Evolutionary conservation across 2,888 invertebrate genomes (phyloP).

Genomic region (Acronicta psi): DNA sequence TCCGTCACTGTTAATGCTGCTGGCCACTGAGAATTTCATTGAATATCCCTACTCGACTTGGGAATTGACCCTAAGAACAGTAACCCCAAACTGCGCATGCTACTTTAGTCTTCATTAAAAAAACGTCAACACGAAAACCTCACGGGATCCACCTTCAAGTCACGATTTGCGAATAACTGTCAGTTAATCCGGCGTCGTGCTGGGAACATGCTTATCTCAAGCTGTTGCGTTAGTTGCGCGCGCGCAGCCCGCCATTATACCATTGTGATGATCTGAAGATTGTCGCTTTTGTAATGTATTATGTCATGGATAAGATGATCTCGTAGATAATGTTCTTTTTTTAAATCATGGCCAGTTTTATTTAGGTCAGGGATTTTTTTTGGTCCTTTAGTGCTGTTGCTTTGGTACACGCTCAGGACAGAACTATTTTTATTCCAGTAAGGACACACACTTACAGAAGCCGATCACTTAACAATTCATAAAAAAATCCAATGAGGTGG

Average conservation of each 20-base stretch:
- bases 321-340: not conserved
- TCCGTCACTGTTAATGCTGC: too few relatives aligned
- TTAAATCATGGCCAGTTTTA: not conserved
- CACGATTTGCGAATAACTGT: slow-evolving; percentile 41
- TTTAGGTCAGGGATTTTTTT: not conserved
- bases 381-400: too few relatives aligned
- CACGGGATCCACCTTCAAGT: slow-evolving; percentile 24
- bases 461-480: too few relatives aligned
- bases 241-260: slow-evolving; percentile 7
- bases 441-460: too few relatives aligned
- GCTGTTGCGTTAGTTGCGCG: slow-evolving; percentile 38
- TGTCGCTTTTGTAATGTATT: slow-evolving; percentile 8
- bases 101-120: slow-evolving; percentile 2
- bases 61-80: too few relatives aligned
- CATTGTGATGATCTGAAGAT: not conserved
- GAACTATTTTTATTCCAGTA: too few relatives aligned
- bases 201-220: slow-evolving; percentile 33
- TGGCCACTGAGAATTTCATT: too few relatives aligned
- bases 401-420: too few relatives aligned
- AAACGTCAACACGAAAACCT: slow-evolving; percentile 15
- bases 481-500: too few relatives aligned
- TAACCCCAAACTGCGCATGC: too few relatives aligned
- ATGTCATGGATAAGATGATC: slow-evolving; percentile 9
- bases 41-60: too few relatives aligned
- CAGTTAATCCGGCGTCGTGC: slow-evolving; percentile 43